Conservation (phyloP, 2,113 vertebrate genomes). For the Thalassarche chlororhynchos region DNA sequence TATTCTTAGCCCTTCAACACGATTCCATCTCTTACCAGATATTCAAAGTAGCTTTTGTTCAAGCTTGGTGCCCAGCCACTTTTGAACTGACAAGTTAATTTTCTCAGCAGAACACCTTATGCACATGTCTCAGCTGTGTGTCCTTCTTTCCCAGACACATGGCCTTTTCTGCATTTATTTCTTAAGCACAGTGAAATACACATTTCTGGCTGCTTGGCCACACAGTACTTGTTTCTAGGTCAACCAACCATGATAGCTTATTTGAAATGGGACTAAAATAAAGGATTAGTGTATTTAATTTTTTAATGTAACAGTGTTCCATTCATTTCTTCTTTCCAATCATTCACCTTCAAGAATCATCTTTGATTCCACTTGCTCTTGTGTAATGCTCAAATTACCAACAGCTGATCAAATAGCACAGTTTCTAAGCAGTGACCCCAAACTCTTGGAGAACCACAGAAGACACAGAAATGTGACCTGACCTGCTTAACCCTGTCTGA, state of each 20-base stretch:
- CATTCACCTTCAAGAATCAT: conserved; percentile 63
- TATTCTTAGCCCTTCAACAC: conserved; percentile 11
- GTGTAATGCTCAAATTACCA: conserved; percentile 75
- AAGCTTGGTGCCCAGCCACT: background rate
- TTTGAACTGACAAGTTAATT: conserved; percentile 23
- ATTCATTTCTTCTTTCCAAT: conserved; percentile 18
- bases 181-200: background rate
- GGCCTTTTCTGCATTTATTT: background rate
- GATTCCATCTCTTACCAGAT: background rate
- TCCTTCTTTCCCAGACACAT: background rate
- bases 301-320: background rate
- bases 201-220: background rate
- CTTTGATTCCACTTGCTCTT: conserved; percentile 69
- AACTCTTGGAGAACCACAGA: conserved; percentile 45
- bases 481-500: conserved; percentile 67
- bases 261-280: background rate
- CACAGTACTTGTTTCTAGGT: background rate
- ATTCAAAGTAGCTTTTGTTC: conserved; percentile 11
- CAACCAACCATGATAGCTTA: background rate
- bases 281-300: background rate
- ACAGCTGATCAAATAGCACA: conserved; percentile 78
- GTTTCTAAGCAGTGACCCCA: conserved; percentile 57
- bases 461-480: conserved; percentile 64
- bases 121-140: background rate
- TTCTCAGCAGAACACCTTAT: background rate